A percentile compares a stretch with the other conserved stretches of the same genome.
Evolutionary conservation across 2,113 vertebrate genomes (phyloP).

Genomic region (Oceanites oceanicus): DNA sequence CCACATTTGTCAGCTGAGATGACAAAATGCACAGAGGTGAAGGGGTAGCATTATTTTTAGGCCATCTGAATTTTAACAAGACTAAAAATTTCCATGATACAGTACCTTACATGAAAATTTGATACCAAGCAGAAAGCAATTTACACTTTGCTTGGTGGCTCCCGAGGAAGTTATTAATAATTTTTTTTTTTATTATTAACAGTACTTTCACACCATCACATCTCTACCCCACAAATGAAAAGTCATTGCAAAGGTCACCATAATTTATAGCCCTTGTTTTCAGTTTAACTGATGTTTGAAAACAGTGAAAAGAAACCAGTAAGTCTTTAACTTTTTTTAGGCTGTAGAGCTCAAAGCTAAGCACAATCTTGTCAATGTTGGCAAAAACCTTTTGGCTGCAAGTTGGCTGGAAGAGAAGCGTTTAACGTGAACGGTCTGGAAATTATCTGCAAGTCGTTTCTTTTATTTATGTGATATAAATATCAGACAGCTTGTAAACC

Average conservation of each 20-base stretch:
- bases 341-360: background rate
- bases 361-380: background rate
- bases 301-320: background rate
- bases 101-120: slow-evolving; percentile 4
- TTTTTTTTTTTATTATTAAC: slow-evolving; percentile 35
- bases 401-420: background rate
- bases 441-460: background rate
- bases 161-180: slow-evolving; percentile 8
- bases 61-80: slow-evolving; percentile 26
- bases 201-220: slow-evolving; percentile 3
- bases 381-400: background rate
- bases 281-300: slow-evolving; percentile 33
- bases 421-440: background rate
- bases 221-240: slow-evolving; percentile 20
- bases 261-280: slow-evolving; percentile 32
- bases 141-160: slow-evolving; percentile 27
- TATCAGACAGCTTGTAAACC: background rate
- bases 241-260: slow-evolving; percentile 42
- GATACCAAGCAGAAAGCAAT: slow-evolving; percentile 58
- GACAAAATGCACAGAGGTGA: slow-evolving; percentile 1
- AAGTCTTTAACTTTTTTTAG: background rate
- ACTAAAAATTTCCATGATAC: slow-evolving; percentile 7
- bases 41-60: slow-evolving; percentile 13
- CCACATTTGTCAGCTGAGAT: background rate
- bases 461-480: background rate